Base-by-base conservation (phyloP, 2,888 invertebrate genomes). In the Andrena flavipes region DNA sequence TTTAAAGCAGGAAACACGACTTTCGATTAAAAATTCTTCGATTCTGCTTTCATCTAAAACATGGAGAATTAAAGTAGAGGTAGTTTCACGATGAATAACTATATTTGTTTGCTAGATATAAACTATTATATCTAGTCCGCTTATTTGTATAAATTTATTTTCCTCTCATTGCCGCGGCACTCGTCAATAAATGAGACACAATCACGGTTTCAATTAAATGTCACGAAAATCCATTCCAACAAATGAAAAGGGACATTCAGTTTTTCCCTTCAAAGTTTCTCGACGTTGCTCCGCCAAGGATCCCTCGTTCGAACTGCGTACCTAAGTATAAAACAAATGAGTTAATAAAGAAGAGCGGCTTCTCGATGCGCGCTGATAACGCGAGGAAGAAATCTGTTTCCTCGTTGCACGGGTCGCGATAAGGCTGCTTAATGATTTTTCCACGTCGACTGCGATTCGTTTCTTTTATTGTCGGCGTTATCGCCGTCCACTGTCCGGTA, bases 351-450 rank as follows among this genome's bases (percentile, higher is more conserved):
- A 33, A 48, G 48, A n/a, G 16, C 23, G 42, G 5, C 48, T 64
- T 67, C 51, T 51, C 51, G 73, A 73, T 65, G 60, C 62, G 29
- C 48, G 26, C 16, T 48, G 76, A 80, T 70, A 75, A 69, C 10
- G 20, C 4, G 33, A 33, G 10, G 7, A 30, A 79, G 80, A 84
- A 80, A 67, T 74, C 49, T 23, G 51, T 79, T 81, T 83, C 69
- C 81, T 76, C 30, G 69, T 71, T 67, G 69, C 65, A 59, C 69
- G 64, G 67, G 67, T 85, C 76, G 80, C 78, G 82, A 85, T 85
- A 82, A 88, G 35, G 71, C 63, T 62, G 70, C 63, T 88, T 84
- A 80, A 80, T 79, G 82, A 84, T 89, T 86, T 85, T 86, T 71
- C 62, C 70, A 87, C n/a, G 62, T 51, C 73, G 68, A n/a, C 63